Conservation (phyloP, 2,113 vertebrate species). For the Bos javanicus region DNA sequence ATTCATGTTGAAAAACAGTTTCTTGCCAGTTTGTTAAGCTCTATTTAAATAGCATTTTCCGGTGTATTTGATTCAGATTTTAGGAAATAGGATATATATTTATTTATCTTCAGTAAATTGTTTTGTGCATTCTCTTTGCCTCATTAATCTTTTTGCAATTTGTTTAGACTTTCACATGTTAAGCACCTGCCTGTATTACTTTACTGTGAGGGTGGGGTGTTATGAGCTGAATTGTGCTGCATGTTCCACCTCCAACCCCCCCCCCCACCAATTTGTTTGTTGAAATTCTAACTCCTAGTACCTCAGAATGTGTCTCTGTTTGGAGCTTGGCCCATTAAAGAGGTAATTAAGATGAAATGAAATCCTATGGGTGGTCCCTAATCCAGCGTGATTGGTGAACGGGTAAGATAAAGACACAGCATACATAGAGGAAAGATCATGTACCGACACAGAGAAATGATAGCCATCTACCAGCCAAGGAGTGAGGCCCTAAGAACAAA, state of each 20-base stretch:
- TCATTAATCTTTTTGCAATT: background rate
- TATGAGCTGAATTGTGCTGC: background rate
- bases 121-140: background rate
- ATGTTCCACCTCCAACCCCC: fast-evolving
- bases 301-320: background rate
- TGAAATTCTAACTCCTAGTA: background rate
- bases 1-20: background rate
- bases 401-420: background rate
- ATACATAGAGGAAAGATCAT: background rate
- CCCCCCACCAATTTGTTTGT: background rate
- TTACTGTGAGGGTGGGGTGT: background rate
- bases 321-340: background rate
- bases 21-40: background rate
- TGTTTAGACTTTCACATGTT: background rate
- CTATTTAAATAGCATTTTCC: background rate
- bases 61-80: background rate
- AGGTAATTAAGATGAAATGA: background rate
- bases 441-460: background rate
- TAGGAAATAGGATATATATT: background rate
- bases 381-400: background rate
- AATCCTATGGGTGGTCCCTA: background rate
- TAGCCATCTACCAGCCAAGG: background rate
- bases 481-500: background rate
- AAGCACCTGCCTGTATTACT: background rate
- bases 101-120: background rate